Conservation (phyloP, 2,888 invertebrate species). For the Chloromyia formosa region DNA sequence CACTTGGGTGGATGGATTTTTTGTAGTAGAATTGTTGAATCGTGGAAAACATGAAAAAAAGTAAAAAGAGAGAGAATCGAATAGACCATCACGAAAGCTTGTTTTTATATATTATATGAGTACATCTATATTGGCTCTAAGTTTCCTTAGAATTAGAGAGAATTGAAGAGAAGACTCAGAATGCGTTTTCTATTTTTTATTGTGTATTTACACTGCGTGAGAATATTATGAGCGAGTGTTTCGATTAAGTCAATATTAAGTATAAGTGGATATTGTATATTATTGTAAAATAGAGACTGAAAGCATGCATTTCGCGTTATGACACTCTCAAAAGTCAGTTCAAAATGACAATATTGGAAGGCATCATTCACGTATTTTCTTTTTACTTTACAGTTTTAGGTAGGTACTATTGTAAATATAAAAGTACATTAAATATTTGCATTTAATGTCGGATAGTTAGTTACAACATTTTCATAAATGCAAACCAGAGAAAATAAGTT, state of each 20-base stretch:
- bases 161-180: background rate
- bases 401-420: no score
- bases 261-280: constrained; percentile 6
- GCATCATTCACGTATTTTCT: no score
- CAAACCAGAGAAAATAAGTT: no score
- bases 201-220: background rate
- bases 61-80: background rate
- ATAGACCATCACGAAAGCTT: background rate
- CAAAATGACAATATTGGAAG: no score
- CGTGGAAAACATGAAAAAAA: no score
- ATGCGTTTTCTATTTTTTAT: background rate
- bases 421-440: no score
- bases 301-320: background rate
- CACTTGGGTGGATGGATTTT: background rate
- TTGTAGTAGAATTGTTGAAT: background rate
- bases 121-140: background rate
- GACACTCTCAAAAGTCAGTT: no score
- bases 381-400: no score
- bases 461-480: no score
- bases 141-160: background rate
- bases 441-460: no score
- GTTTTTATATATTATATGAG: background rate
- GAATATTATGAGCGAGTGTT: background rate
- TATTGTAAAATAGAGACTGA: constrained; percentile 15
- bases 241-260: background rate